Evolutionary conservation across 35 echinoderm and acorn worm genomes (phyloP).

Genomic region (Hemicentrotus pulcherrimus): DNA sequence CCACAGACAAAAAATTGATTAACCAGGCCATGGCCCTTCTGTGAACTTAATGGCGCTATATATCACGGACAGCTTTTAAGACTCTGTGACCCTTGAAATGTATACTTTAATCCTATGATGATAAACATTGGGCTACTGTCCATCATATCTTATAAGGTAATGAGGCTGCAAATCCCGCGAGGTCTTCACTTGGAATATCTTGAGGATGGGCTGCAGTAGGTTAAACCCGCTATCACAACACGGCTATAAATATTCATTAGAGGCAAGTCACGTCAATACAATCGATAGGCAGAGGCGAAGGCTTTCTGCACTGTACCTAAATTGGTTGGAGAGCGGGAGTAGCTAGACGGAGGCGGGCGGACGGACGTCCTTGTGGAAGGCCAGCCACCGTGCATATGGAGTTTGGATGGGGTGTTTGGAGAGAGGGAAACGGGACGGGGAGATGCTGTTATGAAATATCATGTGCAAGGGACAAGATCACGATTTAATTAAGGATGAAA

Average conservation of each 20-base stretch:
- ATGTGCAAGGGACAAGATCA: background rate
- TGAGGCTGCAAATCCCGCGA: background rate
- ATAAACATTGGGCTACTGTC: background rate
- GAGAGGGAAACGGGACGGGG: background rate
- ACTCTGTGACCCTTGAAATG: background rate
- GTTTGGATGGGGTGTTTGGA: background rate
- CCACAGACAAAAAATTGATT: background rate
- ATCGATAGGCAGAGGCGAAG: slow-evolving; percentile 19
- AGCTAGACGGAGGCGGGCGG: background rate
- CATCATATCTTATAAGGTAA: background rate
- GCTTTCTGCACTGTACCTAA: slow-evolving; percentile 9
- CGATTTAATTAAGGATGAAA: background rate
- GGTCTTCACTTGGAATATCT: background rate
- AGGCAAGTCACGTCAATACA: slow-evolving; percentile 30
- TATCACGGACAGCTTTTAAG: background rate
- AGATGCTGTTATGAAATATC: slow-evolving; percentile 12
- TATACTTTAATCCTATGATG: background rate
- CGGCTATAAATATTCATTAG: slow-evolving; percentile 48
- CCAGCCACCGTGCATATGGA: background rate
- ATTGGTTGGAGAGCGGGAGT: background rate
- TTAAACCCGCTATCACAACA: slow-evolving; percentile 28
- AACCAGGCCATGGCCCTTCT: background rate
- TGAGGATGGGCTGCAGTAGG: background rate
- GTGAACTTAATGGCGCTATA: background rate
- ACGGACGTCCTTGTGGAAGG: background rate